Evolutionary conservation across 2,888 invertebrate genomes (phyloP).

Genomic region (Drosophila anomelani): DNA sequence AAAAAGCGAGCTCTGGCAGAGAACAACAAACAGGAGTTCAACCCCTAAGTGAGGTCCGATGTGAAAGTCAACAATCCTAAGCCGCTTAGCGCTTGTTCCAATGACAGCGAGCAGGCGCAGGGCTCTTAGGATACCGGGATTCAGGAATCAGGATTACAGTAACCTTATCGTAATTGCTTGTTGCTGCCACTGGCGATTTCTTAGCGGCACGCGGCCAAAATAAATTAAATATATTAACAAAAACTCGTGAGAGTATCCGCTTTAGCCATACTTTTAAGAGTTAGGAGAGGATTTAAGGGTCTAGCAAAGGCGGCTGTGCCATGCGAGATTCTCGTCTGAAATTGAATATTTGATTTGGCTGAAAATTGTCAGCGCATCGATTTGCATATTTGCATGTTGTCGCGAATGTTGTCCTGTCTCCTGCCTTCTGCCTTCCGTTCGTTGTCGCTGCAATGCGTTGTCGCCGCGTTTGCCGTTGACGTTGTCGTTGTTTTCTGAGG

Average conservation of each 20-base stretch:
- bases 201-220: constrained; percentile 75
- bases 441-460: constrained; percentile 26
- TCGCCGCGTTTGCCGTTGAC: constrained; percentile 18
- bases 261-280: not conserved
- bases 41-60: constrained; percentile 76
- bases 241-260: constrained; percentile 64
- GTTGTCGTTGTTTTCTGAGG: constrained; percentile 2
- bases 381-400: constrained; percentile 77
- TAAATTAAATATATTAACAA: constrained; percentile 66
- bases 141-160: constrained; percentile 62
- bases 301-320: not conserved
- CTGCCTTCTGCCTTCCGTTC: constrained; percentile 20
- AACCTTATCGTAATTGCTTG: constrained; percentile 82
- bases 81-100: constrained; percentile 82
- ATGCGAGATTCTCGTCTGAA: constrained; percentile 46
- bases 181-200: constrained; percentile 69
- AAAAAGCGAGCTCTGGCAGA: constrained; percentile 58
- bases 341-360: constrained; percentile 73
- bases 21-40: constrained; percentile 60
- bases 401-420: constrained; percentile 53
- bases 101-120: constrained; percentile 63
- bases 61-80: constrained; percentile 84
- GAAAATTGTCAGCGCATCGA: constrained; percentile 71
- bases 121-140: constrained; percentile 23
- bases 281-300: not conserved